Evolutionary conservation across 1,140 invertebrate genomes (phyloP).

Genomic region (Dreissena rostriformis): DNA sequence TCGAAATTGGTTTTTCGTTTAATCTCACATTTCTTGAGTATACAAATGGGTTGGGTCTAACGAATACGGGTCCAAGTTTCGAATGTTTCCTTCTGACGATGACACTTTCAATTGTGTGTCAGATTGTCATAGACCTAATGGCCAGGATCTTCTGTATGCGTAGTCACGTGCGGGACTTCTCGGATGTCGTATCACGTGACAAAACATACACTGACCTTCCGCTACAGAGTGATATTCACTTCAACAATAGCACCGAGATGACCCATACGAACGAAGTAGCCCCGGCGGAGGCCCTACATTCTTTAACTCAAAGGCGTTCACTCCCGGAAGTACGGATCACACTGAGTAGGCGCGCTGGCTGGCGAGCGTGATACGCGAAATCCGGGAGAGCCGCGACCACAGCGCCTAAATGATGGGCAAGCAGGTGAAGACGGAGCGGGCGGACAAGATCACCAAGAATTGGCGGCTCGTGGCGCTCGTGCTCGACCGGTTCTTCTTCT

Average conservation of each 20-base stretch:
- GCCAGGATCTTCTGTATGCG: slow-evolving; percentile 77
- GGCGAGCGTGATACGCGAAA: slow-evolving; percentile 70
- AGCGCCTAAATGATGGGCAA: slow-evolving; percentile 69
- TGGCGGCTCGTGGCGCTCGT: slow-evolving; percentile 80
- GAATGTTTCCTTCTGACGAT: too few relatives aligned
- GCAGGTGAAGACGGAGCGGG: slow-evolving; percentile 68
- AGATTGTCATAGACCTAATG: slow-evolving; percentile 75
- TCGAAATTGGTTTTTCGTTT: too few relatives aligned
- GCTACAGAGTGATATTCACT: background rate
- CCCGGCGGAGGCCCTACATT: background rate
- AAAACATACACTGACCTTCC: background rate
- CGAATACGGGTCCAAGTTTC: too few relatives aligned
- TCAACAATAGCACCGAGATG: slow-evolving; percentile 21
- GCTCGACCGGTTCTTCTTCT: slow-evolving; percentile 80
- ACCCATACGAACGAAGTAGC: background rate
- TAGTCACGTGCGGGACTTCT: slow-evolving; percentile 59
- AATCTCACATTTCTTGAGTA: too few relatives aligned
- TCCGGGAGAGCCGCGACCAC: slow-evolving; percentile 74
- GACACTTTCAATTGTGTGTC: slow-evolving; percentile 36
- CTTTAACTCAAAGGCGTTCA: slow-evolving; percentile 52
- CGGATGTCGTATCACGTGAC: slow-evolving; percentile 23
- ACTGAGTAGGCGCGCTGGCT: slow-evolving; percentile 35
- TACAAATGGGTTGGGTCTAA: too few relatives aligned
- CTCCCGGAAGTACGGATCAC: slow-evolving; percentile 52
- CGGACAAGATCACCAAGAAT: slow-evolving; percentile 74